A percentile compares a stretch with the other conserved stretches of the same genome.
phyloP scores from a whole-genome alignment of 2,797 vertebrate genomes.

The Sebastolobus alascanus region DNA sequence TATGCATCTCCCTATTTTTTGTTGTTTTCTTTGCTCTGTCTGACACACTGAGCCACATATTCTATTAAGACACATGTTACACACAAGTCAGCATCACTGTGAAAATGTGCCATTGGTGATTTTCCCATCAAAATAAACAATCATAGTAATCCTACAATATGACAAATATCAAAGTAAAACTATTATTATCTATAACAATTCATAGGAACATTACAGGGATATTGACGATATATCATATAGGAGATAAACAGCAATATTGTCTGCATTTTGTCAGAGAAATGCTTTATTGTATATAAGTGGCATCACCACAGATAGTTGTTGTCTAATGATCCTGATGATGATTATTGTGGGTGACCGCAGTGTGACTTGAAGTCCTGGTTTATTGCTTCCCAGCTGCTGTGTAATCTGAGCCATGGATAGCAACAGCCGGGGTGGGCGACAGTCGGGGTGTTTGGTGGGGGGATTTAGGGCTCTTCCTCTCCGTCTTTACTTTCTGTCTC shows the following conservation, averaged over 20 bases:
- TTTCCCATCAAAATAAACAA: background rate
- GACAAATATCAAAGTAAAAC: background rate
- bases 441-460: slow-evolving; percentile 62
- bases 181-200: background rate
- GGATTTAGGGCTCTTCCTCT: slow-evolving; percentile 75
- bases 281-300: background rate
- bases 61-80: background rate
- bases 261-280: background rate
- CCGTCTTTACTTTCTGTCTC: slow-evolving; percentile 61
- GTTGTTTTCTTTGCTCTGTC: background rate
- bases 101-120: background rate
- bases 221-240: background rate
- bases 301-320: slow-evolving; percentile 34
- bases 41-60: background rate
- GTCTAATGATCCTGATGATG: slow-evolving; percentile 74
- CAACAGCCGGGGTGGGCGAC: slow-evolving; percentile 80
- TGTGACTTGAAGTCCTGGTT: slow-evolving; percentile 81
- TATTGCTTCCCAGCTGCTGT: slow-evolving; percentile 78
- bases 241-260: background rate
- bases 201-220: background rate
- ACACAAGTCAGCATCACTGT: background rate
- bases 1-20: background rate
- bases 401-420: slow-evolving; percentile 81
- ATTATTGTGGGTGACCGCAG: slow-evolving; percentile 68
- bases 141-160: background rate